A percentile compares a stretch with the other conserved stretches of the same genome.
Conservation (phyloP, 2,797 vertebrate genomes). For the Tinamus major region DNA sequence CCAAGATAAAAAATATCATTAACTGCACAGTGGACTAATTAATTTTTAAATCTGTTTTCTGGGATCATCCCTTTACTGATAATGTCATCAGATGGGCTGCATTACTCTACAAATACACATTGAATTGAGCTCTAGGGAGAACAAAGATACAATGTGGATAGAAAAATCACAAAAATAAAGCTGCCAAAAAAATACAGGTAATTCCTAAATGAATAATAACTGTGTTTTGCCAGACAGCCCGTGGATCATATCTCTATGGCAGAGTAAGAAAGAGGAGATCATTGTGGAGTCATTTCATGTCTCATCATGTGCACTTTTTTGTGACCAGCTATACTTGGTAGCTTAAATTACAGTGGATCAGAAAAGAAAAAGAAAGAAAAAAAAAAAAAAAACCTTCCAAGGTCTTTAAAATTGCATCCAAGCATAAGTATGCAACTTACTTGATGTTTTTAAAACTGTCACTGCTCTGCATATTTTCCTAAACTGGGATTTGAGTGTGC, state of each 20-base stretch:
- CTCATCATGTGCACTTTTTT: not conserved
- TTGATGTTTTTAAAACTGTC: not conserved
- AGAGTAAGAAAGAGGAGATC: not conserved
- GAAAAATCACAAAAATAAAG: not conserved
- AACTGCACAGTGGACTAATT: not conserved
- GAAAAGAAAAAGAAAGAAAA: not conserved
- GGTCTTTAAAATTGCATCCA: not conserved
- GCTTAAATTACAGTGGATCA: not conserved
- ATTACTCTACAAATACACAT: not conserved
- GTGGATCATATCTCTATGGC: not conserved
- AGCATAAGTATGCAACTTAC: not conserved
- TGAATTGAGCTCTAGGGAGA: not conserved
- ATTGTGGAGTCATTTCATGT: not conserved
- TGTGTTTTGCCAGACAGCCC: not conserved
- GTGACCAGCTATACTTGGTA: not conserved
- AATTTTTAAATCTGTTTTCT: not conserved
- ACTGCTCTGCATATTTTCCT: not conserved
- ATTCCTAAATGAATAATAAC: not conserved
- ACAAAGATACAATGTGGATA: not conserved
- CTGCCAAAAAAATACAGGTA: not conserved
- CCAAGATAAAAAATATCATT: not conserved
- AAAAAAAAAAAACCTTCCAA: not conserved
- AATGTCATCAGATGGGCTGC: rapidly evolving
- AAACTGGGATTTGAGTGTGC: not conserved
- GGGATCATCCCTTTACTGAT: not conserved